A percentile compares a stretch with the other conserved stretches of the same genome.
Evolutionary conservation across 1,140 invertebrate genomes (phyloP).

Genomic region (Scylla paramamosain): DNA sequence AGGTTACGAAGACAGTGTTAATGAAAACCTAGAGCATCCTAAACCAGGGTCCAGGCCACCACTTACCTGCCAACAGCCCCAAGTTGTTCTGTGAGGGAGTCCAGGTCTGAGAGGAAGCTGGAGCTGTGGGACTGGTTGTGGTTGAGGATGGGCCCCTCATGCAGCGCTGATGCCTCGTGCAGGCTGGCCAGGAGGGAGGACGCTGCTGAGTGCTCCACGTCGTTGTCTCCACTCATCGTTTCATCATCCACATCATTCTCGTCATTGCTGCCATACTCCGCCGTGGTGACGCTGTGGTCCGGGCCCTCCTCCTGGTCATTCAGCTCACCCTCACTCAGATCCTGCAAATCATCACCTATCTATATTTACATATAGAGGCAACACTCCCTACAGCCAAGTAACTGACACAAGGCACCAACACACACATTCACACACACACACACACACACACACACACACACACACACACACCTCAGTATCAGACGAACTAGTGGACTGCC

Average conservation of each 20-base stretch:
- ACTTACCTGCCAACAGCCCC: conserved; percentile 65
- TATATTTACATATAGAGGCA: neutral
- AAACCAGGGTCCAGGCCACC: neutral
- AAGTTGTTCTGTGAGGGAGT: conserved; percentile 68
- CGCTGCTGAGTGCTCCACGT: conserved; percentile 84
- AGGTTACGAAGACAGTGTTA: too few relatives aligned
- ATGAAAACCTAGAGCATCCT: too few relatives aligned
- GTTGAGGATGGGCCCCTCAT: conserved; percentile 67
- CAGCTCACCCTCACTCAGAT: conserved; percentile 86
- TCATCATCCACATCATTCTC: conserved; percentile 92
- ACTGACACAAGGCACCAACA: too few relatives aligned
- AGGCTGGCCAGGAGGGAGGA: conserved; percentile 79
- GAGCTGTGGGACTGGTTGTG: conserved; percentile 57
- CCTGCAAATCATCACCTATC: conserved; percentile 81
- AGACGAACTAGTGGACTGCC: conserved; percentile 74
- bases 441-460: neutral
- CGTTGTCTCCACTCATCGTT: conserved; percentile 91
- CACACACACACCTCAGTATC: conserved; percentile 76
- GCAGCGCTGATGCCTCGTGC: conserved; percentile 61
- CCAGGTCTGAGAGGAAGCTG: conserved; percentile 63
- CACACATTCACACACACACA: neutral
- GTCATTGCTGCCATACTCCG: conserved; percentile 83
- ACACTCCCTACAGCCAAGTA: too few relatives aligned
- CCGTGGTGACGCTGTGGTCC: conserved; percentile 77
- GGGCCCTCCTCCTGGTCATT: conserved; percentile 78